Base-by-base conservation (phyloP, 2,113 vertebrate genomes). In the Polypterus bichir region DNA sequence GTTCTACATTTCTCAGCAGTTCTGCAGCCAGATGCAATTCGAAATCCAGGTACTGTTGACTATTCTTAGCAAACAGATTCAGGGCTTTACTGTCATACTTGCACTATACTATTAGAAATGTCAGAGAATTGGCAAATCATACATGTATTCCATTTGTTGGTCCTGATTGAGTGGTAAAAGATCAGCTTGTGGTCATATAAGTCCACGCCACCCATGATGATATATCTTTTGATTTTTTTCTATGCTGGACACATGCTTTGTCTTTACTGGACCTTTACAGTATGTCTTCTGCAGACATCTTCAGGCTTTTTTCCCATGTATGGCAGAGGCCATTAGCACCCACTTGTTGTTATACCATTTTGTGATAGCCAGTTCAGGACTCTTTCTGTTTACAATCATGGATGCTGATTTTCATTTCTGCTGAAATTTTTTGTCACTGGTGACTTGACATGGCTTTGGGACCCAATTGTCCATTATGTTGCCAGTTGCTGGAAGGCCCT, bases 1-100 rank as follows among this genome's bases (percentile, higher is more conserved):
- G 44, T 27, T 47, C 44, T 52, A 48, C 59, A 11, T 70, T 54
- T 27, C 27, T 27, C 64, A 68, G 8, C 55, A 74, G 5, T 64
- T 76, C 69, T 62, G 72, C 51, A 11, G 66, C 63, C 52, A 65
- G 56, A 10, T 69, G 47, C 62, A 69, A 6, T 60, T 66, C 66
- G 45, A 70, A 69, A 54, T 73, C 62, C 54, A 70, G 59, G 49
- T 62, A 68, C 62, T 74, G 65, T 48, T 64, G 4, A 1, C 54
- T 64, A 57, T 45, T 11, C 54, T 64, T 69, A 48, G 59, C 55
- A 10, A 55, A 45, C 62, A 7, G 5, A 49, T 71, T 64, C 0
- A 69, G 61, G 0, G 10, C 64, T 68, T 64, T 56, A 48, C 62
- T 66, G 59, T 69, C 64, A 62, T 54, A 59, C 52, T 66, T 68